phyloP scores from a whole-genome alignment of 2,888 invertebrate genomes.

The Thereva unica region DNA sequence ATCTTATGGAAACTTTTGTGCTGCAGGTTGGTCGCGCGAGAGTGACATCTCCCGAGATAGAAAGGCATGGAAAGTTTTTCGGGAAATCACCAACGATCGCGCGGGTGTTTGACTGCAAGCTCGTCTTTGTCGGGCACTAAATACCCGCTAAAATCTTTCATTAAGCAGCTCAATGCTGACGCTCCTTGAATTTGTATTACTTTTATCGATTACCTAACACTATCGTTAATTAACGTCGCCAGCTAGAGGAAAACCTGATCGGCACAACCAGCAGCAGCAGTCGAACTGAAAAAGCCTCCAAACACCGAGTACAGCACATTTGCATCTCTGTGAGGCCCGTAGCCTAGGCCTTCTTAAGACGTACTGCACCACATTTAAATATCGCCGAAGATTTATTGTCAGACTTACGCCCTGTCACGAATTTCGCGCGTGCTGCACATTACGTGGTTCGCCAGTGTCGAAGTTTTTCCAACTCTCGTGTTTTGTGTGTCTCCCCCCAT shows the following conservation, averaged over 20 bases:
- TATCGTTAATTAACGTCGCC: conserved; percentile 20
- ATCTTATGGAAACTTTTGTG: too few relatives aligned
- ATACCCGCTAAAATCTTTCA: too few relatives aligned
- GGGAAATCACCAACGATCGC: too few relatives aligned
- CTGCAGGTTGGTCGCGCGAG: too few relatives aligned
- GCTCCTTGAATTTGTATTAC: conserved; percentile 29
- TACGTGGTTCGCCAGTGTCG: conserved; percentile 42
- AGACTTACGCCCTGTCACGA: conserved; percentile 50
- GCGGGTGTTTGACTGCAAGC: too few relatives aligned
- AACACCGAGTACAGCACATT: conserved; percentile 41
- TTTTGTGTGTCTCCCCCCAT: background rate
- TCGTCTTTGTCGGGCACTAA: too few relatives aligned
- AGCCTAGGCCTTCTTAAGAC: conserved; percentile 39
- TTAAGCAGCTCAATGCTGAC: conserved; percentile 3
- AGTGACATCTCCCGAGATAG: too few relatives aligned
- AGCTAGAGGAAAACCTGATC: conserved; percentile 30
- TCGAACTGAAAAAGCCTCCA: conserved; percentile 43
- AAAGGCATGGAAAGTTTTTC: too few relatives aligned
- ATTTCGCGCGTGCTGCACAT: conserved; percentile 50
- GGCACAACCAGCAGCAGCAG: conserved; percentile 22
- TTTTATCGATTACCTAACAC: conserved; percentile 26
- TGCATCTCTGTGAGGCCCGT: conserved; percentile 42
- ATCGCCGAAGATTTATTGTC: conserved; percentile 47
- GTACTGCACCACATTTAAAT: conserved; percentile 48
- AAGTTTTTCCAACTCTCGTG: conserved; percentile 29